These are phyloP conservation scores for Chymomyza fuscimana DNA, from an alignment of 2,888 invertebrate species.

Conservation along the genomic window DNA sequence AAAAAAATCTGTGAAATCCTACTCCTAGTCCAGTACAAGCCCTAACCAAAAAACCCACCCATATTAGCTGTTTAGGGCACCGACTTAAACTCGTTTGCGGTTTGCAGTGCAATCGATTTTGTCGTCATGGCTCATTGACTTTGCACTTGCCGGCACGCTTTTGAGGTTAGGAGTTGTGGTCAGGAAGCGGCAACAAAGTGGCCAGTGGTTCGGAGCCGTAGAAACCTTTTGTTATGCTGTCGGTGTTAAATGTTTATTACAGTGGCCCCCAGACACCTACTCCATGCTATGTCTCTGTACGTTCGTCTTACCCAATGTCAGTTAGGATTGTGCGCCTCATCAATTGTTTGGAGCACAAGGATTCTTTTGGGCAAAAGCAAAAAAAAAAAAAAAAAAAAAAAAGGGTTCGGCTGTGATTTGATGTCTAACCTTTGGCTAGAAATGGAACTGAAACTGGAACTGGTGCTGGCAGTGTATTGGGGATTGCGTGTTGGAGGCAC, in stretches of 20 bases:
- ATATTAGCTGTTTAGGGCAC: conserved; percentile 11
- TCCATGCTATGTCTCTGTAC: background rate
- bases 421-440: background rate
- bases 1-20: background rate
- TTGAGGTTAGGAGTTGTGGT: conserved; percentile 1
- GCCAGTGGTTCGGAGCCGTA: background rate
- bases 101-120: conserved; percentile 64
- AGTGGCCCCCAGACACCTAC: background rate
- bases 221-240: conserved; percentile 16
- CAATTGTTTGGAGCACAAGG: background rate
- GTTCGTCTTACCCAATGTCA: background rate
- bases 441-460: background rate
- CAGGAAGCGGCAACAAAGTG: background rate
- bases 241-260: conserved; percentile 60
- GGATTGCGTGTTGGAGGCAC: conserved; percentile 53
- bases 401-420: conserved; percentile 5
- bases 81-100: conserved; percentile 51
- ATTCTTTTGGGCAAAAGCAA: background rate
- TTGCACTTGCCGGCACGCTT: conserved; percentile 15
- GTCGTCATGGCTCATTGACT: conserved; percentile 67
- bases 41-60: background rate
- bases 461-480: background rate
- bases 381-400: background rate
- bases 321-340: background rate
- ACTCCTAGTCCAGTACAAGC: background rate